Base-by-base conservation (phyloP, 2,113 vertebrate genomes). In the Dipodomys ordii region DNA sequence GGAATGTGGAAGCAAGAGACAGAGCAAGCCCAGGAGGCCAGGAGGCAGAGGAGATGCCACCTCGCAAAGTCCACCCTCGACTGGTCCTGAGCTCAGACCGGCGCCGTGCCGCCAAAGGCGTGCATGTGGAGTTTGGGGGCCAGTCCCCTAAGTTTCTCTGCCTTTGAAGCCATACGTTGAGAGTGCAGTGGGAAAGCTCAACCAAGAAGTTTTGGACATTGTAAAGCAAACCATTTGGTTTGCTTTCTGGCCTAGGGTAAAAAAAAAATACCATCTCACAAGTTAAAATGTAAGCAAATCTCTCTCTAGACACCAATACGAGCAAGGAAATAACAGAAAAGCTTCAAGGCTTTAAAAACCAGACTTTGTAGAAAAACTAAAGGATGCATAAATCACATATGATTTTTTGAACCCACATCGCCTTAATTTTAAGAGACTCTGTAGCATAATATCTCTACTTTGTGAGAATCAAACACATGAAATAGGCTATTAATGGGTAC, bases 361-460 rank as follows among this genome's bases (percentile, higher is more conserved):
- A 87, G 73, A 72, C 68, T 72, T 90, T 73, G 39, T 16, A 32
- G 74, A 83, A 84, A 85, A 82, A 12, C 39, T 9, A 4, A 74
- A 89, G 72, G 32, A 68, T 28, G 10, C 35, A 20, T 83, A 78
- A 93, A 95, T 88, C 86, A 94, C 78, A 79, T 0, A 16, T 18
- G 64, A 49, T 72, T 16, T 28, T 74, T 83, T 79, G 71, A 65
- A 76, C 44, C 28, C 91, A 27, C 27, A 80, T 88, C 28, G 18
- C 69, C 73, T 95, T 90, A 93, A 94, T 90, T 96, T 92, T 90
- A 96, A 49, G 69, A 94, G 74, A 62, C 80, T 92, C 30, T 73
- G 69, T 57, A 62, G 83, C 86, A 35, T 87, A 77, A 77, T 81
- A 77, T 65, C 72, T 82, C 92, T 67, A 72, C 69, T 93, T 87